A percentile compares a stretch with the other conserved stretches of the same genome.
These are phyloP conservation scores for Carcinoscorpius rotundicauda DNA, from an alignment of 1,140 invertebrate genomes.

Conservation along the genomic window DNA sequence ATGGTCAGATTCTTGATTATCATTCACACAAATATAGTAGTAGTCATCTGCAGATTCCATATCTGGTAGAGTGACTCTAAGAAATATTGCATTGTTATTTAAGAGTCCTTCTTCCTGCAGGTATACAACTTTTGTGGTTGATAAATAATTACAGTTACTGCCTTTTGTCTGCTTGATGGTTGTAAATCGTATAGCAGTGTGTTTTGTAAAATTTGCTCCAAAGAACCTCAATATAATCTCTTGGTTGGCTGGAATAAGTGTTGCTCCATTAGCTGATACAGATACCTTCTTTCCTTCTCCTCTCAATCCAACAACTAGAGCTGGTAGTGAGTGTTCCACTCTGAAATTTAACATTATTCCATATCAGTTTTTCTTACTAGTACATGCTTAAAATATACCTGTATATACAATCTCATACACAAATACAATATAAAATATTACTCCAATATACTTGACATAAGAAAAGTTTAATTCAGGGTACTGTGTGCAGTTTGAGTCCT, in stretches of 20 bases:
- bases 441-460: too few relatives aligned
- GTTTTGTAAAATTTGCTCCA: conserved; percentile 48
- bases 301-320: background rate
- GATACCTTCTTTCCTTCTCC: background rate
- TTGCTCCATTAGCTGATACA: conserved; percentile 1
- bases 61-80: background rate
- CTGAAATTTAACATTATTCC: too few relatives aligned
- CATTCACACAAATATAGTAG: conserved; percentile 13
- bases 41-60: background rate
- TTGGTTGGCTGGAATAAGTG: conserved; percentile 8
- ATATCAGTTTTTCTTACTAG: too few relatives aligned
- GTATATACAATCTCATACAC: too few relatives aligned
- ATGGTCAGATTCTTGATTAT: background rate
- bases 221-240: conserved; percentile 51
- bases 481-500: too few relatives aligned
- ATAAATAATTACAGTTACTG: conserved; percentile 10
- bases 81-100: background rate
- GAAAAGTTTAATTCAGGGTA: too few relatives aligned
- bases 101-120: background rate
- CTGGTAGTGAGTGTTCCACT: too few relatives aligned
- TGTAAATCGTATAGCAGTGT: conserved; percentile 58
- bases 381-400: too few relatives aligned
- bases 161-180: conserved; percentile 28
- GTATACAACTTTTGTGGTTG: conserved; percentile 7
- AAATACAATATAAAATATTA: too few relatives aligned